These are phyloP conservation scores for Drosophila oshimai DNA, from an alignment of 1,140 invertebrate species.

Conservation along the genomic window DNA sequence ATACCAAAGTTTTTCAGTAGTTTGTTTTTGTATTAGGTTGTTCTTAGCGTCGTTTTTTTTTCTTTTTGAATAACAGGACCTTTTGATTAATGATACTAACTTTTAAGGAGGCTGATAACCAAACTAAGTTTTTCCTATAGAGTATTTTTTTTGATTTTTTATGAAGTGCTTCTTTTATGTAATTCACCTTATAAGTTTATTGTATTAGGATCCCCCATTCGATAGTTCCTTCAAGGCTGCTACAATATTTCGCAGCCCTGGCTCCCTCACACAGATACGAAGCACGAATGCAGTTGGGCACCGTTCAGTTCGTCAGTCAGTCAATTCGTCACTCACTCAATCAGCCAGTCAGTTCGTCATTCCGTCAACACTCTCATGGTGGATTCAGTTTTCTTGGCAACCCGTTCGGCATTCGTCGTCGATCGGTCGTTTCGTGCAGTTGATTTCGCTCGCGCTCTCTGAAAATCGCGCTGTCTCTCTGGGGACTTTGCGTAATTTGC, in stretches of 20 bases:
- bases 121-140: no score
- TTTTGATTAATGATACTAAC: no score
- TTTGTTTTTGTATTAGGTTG: no score
- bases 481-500: constrained; percentile 44
- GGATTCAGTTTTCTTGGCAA: constrained; percentile 26
- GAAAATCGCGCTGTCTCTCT: no score
- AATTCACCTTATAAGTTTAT: no score
- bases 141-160: no score
- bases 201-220: no score
- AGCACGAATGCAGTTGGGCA: constrained; percentile 26
- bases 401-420: constrained; percentile 63
- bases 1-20: no score
- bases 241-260: constrained; percentile 12
- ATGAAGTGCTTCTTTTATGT: no score
- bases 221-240: not conserved
- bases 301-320: constrained; percentile 31
- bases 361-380: constrained; percentile 34
- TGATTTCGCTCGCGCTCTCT: constrained; percentile 23
- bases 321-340: constrained; percentile 30
- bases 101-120: no score
- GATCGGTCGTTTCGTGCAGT: constrained; percentile 68
- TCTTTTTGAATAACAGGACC: no score
- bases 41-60: no score
- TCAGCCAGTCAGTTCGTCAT: constrained; percentile 6
- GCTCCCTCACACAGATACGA: not conserved